These are phyloP conservation scores for Ephialtes manifestator DNA, from an alignment of 2,888 invertebrate species.

Conservation along the genomic window DNA sequence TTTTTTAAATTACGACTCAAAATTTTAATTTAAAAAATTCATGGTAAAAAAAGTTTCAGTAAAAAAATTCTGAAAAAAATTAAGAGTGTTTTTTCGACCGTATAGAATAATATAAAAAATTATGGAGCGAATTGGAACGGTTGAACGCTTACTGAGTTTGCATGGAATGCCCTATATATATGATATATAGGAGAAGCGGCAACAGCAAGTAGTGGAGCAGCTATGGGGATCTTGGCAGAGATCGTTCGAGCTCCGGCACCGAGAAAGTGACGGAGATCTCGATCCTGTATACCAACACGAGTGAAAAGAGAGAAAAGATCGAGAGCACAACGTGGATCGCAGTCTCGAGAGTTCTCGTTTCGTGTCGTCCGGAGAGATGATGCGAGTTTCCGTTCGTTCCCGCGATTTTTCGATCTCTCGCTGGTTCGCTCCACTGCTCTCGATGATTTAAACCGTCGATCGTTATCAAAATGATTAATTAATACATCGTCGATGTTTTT, in stretches of 20 bases:
- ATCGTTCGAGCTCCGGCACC: constrained; percentile 51
- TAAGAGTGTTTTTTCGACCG: too few relatives aligned
- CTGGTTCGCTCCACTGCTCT: neutral
- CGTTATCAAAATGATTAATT: constrained; percentile 5
- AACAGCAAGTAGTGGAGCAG: constrained; percentile 18
- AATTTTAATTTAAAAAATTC: too few relatives aligned
- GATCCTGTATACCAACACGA: constrained; percentile 52
- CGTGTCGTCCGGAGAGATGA: constrained; percentile 40
- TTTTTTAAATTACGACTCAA: too few relatives aligned
- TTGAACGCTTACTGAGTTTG: too few relatives aligned
- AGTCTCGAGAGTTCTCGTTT: constrained; percentile 57
- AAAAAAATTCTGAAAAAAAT: neutral
- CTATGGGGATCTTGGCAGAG: constrained; percentile 37
- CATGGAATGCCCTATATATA: neutral
- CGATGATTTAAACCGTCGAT: neutral
- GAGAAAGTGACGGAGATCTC: constrained; percentile 69
- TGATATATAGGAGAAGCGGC: constrained; percentile 20
- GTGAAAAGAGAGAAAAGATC: constrained; percentile 64
- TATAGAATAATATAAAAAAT: too few relatives aligned
- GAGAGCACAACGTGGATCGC: constrained; percentile 52
- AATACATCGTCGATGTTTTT: neutral
- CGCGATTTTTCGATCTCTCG: constrained; percentile 49
- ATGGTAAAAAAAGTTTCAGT: too few relatives aligned
- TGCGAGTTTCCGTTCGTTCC: constrained; percentile 29
- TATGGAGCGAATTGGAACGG: too few relatives aligned